phyloP scores from a whole-genome alignment of 2,797 vertebrate species.

The Labeo calbasu region DNA sequence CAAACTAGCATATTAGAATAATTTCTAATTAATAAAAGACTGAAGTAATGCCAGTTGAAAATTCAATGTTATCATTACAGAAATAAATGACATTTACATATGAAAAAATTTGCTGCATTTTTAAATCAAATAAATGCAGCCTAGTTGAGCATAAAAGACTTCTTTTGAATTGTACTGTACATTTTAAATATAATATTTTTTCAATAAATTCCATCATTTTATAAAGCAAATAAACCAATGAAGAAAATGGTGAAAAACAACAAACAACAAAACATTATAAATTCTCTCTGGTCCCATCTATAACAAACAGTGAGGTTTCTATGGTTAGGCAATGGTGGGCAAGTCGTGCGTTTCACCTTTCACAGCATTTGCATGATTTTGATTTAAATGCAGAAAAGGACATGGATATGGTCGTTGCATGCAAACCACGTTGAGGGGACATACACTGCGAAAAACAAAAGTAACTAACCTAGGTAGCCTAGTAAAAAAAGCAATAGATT shows the following conservation, averaged over 20 bases:
- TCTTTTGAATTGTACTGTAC: neutral
- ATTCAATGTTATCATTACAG: neutral
- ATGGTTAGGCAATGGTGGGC: neutral
- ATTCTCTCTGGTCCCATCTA: neutral
- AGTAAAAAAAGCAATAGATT: no score
- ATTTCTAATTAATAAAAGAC: neutral
- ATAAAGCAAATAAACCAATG: neutral
- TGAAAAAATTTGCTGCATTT: neutral
- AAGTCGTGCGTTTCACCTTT: neutral
- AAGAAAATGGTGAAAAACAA: neutral
- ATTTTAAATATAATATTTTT: neutral
- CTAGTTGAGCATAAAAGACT: no score
- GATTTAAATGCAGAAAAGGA: slow-evolving; percentile 9
- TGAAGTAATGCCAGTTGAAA: neutral
- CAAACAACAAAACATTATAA: neutral
- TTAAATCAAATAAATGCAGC: neutral
- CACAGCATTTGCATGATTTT: slow-evolving; percentile 17
- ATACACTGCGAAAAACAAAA: neutral
- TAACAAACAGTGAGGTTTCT: neutral
- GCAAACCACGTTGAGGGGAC: neutral
- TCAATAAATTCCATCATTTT: neutral
- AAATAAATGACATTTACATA: neutral
- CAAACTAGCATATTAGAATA: neutral
- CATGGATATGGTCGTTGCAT: neutral
- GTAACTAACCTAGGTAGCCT: neutral